These are phyloP conservation scores for Chironomus tepperi DNA, from an alignment of 1,140 invertebrate genomes.

Conservation along the genomic window DNA sequence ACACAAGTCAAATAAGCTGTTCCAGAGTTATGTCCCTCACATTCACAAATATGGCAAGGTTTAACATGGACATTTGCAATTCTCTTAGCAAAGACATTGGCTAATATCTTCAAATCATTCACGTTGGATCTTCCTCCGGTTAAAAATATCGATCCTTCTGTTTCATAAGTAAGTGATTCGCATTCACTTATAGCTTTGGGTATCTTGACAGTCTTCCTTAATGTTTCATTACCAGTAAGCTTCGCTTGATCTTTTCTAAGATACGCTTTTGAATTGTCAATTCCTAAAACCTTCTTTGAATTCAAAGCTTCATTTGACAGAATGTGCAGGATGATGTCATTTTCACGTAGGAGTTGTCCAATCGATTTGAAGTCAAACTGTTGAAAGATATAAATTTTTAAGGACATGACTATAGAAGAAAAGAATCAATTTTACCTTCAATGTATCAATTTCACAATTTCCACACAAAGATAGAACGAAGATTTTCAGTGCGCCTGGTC, in stretches of 20 bases:
- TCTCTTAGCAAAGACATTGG: conserved; percentile 58
- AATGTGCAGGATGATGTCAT: conserved; percentile 72
- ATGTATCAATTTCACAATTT: conserved; percentile 54
- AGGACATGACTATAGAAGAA: no score
- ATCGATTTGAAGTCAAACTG: conserved; percentile 70
- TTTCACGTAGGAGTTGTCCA: conserved; percentile 66
- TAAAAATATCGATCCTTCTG: conserved; percentile 67
- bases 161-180: conserved; percentile 67
- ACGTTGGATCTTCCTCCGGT: conserved; percentile 47
- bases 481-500: conserved; percentile 75
- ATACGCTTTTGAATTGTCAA: conserved; percentile 63
- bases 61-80: conserved; percentile 52
- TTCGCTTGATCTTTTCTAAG: conserved; percentile 64
- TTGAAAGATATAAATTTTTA: conserved; percentile 32
- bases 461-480: conserved; percentile 75
- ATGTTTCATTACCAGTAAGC: conserved; percentile 53
- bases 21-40: conserved; percentile 54
- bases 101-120: conserved; percentile 54
- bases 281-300: conserved; percentile 63
- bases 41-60: conserved; percentile 63
- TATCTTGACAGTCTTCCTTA: conserved; percentile 60
- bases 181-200: conserved; percentile 73
- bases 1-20: conserved; percentile 47
- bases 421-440: conserved; percentile 48
- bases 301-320: conserved; percentile 70